Conservation (phyloP, 1,140 invertebrate genomes). For the Adelges cooleyi region DNA sequence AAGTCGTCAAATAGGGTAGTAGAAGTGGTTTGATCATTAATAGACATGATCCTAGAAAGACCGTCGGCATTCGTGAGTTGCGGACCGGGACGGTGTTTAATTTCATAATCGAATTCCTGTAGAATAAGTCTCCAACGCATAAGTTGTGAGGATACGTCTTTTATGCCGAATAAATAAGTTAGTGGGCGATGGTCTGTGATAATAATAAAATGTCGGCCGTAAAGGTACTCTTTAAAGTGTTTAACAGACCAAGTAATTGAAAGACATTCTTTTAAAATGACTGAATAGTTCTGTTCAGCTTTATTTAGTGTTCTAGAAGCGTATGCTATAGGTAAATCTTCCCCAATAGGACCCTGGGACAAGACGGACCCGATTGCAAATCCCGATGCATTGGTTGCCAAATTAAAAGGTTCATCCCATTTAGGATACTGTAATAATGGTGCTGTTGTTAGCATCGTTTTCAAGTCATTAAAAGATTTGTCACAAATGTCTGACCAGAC, state of each 20-base stretch:
- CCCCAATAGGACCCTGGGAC: constrained; percentile 24
- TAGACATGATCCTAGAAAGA: constrained; percentile 30
- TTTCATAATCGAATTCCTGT: constrained; percentile 31
- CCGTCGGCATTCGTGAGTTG: constrained; percentile 38
- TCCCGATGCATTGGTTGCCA: constrained; percentile 34
- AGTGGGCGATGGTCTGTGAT: constrained; percentile 43
- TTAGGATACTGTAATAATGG: constrained; percentile 37
- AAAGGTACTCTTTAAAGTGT: constrained; percentile 41
- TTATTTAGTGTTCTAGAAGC: constrained; percentile 34
- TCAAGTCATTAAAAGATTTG: constrained; percentile 12
- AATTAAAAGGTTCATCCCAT: constrained; percentile 36
- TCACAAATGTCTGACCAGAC: neutral
- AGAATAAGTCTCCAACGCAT: constrained; percentile 31
- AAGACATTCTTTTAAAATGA: constrained; percentile 42
- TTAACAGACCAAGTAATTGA: constrained; percentile 42
- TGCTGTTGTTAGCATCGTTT: constrained; percentile 22
- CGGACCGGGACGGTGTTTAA: constrained; percentile 35
- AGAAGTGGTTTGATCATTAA: too few relatives aligned
- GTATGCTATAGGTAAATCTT: constrained; percentile 33
- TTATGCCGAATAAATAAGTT: constrained; percentile 39
- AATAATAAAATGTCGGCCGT: constrained; percentile 40
- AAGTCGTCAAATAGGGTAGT: too few relatives aligned
- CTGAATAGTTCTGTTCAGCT: constrained; percentile 34
- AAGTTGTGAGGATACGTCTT: constrained; percentile 33
- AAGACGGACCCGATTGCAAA: constrained; percentile 23